Conservation (phyloP, 1,140 invertebrate genomes). For the Diachasmimorpha longicaudata region DNA sequence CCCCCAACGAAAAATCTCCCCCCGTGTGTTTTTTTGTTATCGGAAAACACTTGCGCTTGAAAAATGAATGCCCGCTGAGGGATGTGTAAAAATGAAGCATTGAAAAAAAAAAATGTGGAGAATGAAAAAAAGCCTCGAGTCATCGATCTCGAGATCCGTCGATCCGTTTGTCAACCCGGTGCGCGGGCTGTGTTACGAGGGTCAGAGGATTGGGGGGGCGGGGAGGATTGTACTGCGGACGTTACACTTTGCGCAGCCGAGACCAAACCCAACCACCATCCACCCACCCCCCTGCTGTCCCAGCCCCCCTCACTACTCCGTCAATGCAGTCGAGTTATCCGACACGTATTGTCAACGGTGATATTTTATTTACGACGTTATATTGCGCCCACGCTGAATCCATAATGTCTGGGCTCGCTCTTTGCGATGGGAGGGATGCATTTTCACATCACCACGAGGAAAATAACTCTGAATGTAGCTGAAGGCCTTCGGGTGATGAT, state of each 20-base stretch:
- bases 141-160: constrained; percentile 35
- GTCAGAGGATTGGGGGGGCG: constrained; percentile 5
- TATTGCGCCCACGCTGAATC: constrained; percentile 39
- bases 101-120: constrained; percentile 18
- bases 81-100: constrained; percentile 9
- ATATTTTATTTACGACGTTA: constrained; percentile 44
- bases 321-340: constrained; percentile 28
- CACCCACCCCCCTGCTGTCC: neutral
- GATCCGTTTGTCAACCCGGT: constrained; percentile 32
- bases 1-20: constrained; percentile 8
- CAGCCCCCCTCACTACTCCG: too few relatives aligned
- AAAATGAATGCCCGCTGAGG: constrained; percentile 31
- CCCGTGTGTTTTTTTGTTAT: constrained; percentile 18
- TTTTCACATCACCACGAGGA: too few relatives aligned
- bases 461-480: too few relatives aligned
- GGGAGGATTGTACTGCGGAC: neutral
- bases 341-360: constrained; percentile 39
- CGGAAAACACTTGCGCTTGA: constrained; percentile 29
- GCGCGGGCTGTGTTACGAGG: constrained; percentile 10
- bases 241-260: neutral
- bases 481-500: neutral
- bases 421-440: constrained; percentile 11
- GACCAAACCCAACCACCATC: neutral
- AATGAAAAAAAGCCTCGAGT: constrained; percentile 33
- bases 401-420: constrained; percentile 23